These are phyloP conservation scores for Rhagonycha lutea DNA, from an alignment of 2,888 invertebrate species.

Conservation along the genomic window DNA sequence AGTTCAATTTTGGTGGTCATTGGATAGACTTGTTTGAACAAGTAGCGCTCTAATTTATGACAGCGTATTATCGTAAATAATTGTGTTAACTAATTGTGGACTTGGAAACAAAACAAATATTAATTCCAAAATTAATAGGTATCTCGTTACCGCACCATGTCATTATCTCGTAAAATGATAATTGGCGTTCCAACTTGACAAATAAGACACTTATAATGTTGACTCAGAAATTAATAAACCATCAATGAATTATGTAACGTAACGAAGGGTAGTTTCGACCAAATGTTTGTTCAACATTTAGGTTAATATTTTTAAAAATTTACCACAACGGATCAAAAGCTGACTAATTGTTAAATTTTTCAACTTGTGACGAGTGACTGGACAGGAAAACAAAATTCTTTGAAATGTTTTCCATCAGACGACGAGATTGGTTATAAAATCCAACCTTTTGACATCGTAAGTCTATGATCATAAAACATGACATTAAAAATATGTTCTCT, in stretches of 20 bases:
- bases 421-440: constrained; percentile 46
- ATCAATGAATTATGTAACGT: constrained; percentile 38
- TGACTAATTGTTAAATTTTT: not conserved
- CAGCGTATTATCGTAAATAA: not conserved
- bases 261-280: constrained; percentile 13
- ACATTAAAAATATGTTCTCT: constrained; percentile 52
- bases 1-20: not conserved
- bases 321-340: not conserved
- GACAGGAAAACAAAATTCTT: constrained; percentile 2
- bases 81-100: not conserved
- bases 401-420: constrained; percentile 37
- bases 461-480: constrained; percentile 51
- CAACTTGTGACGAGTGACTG: not conserved
- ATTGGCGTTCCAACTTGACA: constrained; percentile 28
- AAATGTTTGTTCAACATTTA: constrained; percentile 6
- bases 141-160: constrained; percentile 10
- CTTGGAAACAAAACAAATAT: not conserved
- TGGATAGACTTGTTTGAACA: not conserved
- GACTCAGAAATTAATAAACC: constrained; percentile 34
- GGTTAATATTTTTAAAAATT: constrained; percentile 3
- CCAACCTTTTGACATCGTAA: constrained; percentile 52
- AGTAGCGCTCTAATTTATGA: not conserved
- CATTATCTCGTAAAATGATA: constrained; percentile 25
- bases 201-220: constrained; percentile 34
- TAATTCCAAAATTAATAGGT: not conserved